Percentiles rank a stretch among this genome's conserved stretches.
Evolutionary conservation across 2,797 vertebrate species (phyloP).

Genomic region (Sphenopsis melanotis): DNA sequence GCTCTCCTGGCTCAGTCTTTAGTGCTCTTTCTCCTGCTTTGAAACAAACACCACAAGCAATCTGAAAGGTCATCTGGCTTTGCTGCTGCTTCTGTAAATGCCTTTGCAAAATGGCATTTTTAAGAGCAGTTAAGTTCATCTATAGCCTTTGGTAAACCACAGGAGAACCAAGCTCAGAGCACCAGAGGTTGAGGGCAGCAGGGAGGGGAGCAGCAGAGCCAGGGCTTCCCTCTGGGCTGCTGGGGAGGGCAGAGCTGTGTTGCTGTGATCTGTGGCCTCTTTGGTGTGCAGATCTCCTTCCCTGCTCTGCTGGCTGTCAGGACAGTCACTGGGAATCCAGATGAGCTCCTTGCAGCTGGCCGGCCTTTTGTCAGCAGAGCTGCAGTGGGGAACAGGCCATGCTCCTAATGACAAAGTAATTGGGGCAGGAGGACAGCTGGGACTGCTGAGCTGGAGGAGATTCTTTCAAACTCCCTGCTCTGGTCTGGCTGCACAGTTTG

Average conservation of each 20-base stretch:
- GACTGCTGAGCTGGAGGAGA: neutral
- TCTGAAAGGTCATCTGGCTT: constrained; percentile 47
- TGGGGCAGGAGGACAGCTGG: neutral
- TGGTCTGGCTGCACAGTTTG: neutral
- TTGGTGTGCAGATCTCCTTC: neutral
- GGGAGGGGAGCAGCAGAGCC: neutral
- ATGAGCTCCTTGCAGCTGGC: neutral
- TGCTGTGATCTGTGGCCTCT: neutral
- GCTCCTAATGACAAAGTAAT: neutral
- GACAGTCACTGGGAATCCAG: neutral
- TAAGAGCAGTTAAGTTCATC: constrained; percentile 40
- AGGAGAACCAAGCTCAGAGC: neutral
- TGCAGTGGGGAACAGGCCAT: neutral
- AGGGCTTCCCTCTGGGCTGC: neutral
- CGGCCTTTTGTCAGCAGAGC: neutral
- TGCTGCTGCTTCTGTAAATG: neutral
- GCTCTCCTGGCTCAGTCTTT: neutral
- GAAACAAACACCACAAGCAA: constrained; percentile 28
- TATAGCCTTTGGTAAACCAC: constrained; percentile 25
- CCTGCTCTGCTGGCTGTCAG: accelerated
- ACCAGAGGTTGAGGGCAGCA: neutral
- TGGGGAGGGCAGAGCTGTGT: neutral
- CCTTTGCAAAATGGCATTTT: constrained; percentile 42
- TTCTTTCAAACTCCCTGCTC: neutral
- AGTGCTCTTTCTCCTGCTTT: neutral